Conservation (phyloP, 1,140 invertebrate species). For the Epicauta chinensis region DNA sequence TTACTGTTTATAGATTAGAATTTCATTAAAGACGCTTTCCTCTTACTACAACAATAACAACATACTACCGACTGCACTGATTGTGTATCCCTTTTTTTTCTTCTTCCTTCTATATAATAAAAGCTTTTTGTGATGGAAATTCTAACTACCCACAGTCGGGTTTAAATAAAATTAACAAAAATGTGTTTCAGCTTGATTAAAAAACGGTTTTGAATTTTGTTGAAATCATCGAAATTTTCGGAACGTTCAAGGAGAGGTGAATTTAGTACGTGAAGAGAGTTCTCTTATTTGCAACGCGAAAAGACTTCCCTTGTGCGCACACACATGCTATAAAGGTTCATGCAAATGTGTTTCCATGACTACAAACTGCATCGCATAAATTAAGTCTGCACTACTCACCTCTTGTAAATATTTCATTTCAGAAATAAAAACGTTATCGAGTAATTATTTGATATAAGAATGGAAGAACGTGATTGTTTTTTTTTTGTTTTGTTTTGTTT, state of each 20-base stretch:
- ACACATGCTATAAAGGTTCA: constrained; percentile 24
- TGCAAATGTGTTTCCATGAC: constrained; percentile 34
- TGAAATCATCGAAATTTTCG: constrained; percentile 12
- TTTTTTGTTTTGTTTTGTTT: too few relatives aligned
- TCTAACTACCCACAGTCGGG: too few relatives aligned
- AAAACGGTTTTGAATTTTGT: background rate
- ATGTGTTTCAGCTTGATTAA: constrained; percentile 17
- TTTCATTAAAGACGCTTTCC: too few relatives aligned
- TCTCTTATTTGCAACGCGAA: constrained; percentile 2
- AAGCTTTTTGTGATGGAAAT: too few relatives aligned
- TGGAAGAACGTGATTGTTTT: background rate
- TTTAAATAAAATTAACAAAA: constrained; percentile 6
- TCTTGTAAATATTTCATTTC: constrained; percentile 32
- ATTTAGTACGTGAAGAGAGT: constrained; percentile 13
- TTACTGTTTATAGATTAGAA: too few relatives aligned
- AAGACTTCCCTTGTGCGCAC: constrained; percentile 9
- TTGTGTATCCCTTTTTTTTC: background rate
- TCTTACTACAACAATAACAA: too few relatives aligned
- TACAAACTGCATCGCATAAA: constrained; percentile 37
- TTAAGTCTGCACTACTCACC: constrained; percentile 31
- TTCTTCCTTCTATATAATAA: background rate
- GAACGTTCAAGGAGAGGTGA: too few relatives aligned
- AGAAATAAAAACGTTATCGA: constrained; percentile 30
- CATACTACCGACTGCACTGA: too few relatives aligned
- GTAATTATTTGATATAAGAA: constrained; percentile 21